These are phyloP conservation scores for Geotrupes spiniger DNA, from an alignment of 2,888 invertebrate genomes.

Conservation along the genomic window DNA sequence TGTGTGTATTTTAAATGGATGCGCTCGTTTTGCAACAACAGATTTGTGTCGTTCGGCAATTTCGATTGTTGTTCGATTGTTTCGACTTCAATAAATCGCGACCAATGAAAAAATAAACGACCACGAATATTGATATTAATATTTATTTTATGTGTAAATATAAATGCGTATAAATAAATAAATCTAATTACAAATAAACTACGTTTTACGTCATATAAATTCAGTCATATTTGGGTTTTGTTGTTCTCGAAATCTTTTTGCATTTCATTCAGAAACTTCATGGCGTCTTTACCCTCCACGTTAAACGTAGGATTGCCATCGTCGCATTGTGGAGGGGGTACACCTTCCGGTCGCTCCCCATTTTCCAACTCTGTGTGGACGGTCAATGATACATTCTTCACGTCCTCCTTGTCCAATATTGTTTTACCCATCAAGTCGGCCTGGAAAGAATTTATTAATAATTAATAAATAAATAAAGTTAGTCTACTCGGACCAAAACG, in stretches of 20 bases:
- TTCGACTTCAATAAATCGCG: too few species aligned
- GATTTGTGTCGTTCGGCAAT: too few species aligned
- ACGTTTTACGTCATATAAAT: too few species aligned
- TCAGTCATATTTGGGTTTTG: constrained; percentile 23
- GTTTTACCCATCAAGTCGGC: constrained; percentile 15
- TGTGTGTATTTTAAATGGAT: too few species aligned
- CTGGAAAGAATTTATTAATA: constrained; percentile 1
- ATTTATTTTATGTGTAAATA: too few species aligned
- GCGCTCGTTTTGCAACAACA: too few species aligned
- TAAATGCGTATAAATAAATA: too few species aligned
- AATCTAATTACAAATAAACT: constrained; percentile 1
- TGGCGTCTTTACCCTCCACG: constrained; percentile 25
- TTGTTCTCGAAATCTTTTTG: constrained; percentile 27
- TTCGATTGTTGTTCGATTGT: too few species aligned
- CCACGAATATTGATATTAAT: too few species aligned
- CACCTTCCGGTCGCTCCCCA: constrained; percentile 20
- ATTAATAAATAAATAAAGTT: constrained; percentile 8
- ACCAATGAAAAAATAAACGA: too few species aligned
- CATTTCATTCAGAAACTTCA: constrained; percentile 25
- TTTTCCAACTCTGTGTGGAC: constrained; percentile 26
- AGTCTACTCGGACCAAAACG: background rate
- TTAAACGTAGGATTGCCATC: constrained; percentile 8
- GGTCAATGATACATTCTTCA: constrained; percentile 16
- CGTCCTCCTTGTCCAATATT: constrained; percentile 15
- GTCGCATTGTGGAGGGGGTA: constrained; percentile 20